Evolutionary conservation across 2,888 invertebrate species (phyloP).

Genomic region (Cetonia aurata): DNA sequence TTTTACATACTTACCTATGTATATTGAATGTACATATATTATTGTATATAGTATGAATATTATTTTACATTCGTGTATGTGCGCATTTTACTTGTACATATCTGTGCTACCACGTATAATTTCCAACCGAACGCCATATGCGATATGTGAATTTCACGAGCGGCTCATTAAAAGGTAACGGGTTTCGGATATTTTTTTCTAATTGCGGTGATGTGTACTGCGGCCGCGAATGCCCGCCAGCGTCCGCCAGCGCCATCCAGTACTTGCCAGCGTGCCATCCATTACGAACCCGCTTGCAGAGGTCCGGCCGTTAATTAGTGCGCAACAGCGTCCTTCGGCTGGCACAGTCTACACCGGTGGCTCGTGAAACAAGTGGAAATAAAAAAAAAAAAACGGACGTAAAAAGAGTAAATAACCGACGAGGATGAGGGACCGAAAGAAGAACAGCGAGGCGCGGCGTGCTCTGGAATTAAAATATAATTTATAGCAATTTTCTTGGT

Average conservation of each 20-base stretch:
- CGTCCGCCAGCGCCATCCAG: slow-evolving; percentile 12
- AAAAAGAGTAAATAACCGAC: slow-evolving; percentile 18
- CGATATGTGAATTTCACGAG: slow-evolving; percentile 33
- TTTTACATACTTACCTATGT: too few species aligned
- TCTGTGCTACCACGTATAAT: slow-evolving; percentile 15
- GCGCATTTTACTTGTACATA: not conserved
- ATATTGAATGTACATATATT: too few species aligned
- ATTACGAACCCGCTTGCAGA: slow-evolving; percentile 33
- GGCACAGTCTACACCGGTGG: slow-evolving; percentile 29
- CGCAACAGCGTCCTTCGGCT: slow-evolving; percentile 38
- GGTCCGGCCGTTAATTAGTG: slow-evolving; percentile 35
- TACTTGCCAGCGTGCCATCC: slow-evolving; percentile 19
- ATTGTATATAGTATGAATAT: too few species aligned
- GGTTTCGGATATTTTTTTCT: slow-evolving; percentile 33
- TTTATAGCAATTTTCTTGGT: too few species aligned
- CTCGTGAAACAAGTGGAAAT: slow-evolving; percentile 22
- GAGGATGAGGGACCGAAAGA: slow-evolving; percentile 11
- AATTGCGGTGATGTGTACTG: slow-evolving; percentile 33
- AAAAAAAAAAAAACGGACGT: slow-evolving; percentile 17
- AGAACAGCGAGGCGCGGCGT: not conserved
- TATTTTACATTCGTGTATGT: not conserved
- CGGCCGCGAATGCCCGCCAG: slow-evolving; percentile 20
- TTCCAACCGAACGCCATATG: slow-evolving; percentile 24
- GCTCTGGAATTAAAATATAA: not conserved
- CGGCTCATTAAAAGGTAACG: slow-evolving; percentile 39